Conservation (phyloP, 2,797 vertebrate genomes). For the Aeoliscus strigatus region DNA sequence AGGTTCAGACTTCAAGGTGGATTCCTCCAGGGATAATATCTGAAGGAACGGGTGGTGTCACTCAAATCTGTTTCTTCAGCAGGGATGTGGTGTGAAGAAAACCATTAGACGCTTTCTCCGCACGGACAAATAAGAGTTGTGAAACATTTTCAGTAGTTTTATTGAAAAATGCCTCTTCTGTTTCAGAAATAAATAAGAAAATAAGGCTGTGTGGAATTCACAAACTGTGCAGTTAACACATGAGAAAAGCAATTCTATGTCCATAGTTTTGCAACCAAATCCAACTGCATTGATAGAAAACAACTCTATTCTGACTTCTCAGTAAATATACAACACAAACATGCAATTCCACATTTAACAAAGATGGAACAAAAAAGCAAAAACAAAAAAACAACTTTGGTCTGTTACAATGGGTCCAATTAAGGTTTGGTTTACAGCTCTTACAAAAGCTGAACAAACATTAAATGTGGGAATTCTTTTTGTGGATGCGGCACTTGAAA, state of each 20-base stretch:
- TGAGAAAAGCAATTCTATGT: conserved; percentile 95
- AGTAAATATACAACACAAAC: conserved; percentile 99
- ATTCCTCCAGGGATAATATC: conserved; percentile 6
- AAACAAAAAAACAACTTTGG: conserved; percentile 74
- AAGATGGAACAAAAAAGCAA: conserved; percentile 62
- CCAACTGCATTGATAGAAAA: conserved; percentile 88
- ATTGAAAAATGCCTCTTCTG: conserved; percentile 99
- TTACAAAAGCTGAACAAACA: conserved; percentile 71
- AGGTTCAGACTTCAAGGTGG: conserved; percentile 33
- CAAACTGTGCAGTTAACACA: conserved; percentile 99
- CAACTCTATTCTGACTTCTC: conserved; percentile 89
- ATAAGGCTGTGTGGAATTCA: conserved; percentile 99
- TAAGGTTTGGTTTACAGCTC: conserved; percentile 83
- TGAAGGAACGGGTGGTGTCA: conserved; percentile 15
- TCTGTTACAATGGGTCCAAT: conserved; percentile 77
- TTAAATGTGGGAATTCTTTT: conserved; percentile 39
- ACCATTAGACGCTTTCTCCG: too few species aligned
- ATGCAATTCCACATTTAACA: conserved; percentile 96
- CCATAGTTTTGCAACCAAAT: conserved; percentile 95
- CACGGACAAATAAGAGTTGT: too few species aligned
- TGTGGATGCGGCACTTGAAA: conserved; percentile 41
- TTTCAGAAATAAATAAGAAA: conserved; percentile 99
- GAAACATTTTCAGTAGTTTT: conserved; percentile 99
- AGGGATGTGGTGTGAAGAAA: conserved; percentile 14
- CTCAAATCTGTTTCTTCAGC: conserved; percentile 11